Evolutionary conservation across 2,797 vertebrate genomes (phyloP).

Genomic region (Falco concolor): DNA sequence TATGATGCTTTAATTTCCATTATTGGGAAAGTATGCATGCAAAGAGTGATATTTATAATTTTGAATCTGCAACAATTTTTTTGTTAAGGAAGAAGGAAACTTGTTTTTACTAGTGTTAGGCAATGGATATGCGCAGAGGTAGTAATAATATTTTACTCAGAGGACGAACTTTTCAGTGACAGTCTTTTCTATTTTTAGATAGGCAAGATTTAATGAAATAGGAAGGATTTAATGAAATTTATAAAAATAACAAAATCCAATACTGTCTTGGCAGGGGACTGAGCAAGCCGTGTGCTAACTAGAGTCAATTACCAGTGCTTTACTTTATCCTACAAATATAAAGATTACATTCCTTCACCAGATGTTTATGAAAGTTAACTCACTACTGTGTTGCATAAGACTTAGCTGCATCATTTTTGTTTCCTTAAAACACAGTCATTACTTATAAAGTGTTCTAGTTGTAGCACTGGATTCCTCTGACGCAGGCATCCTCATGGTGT

Average conservation of each 20-base stretch:
- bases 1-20: neutral
- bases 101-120: neutral
- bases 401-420: neutral
- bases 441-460: neutral
- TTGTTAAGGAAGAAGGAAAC: neutral
- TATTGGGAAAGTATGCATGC: neutral
- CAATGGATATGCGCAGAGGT: neutral
- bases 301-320: neutral
- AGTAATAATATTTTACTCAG: neutral
- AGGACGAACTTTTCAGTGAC: neutral
- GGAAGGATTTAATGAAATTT: neutral
- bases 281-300: neutral
- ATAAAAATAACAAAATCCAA: neutral
- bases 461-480: neutral
- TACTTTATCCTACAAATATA: neutral
- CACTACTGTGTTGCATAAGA: neutral
- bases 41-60: neutral
- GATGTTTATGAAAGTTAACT: neutral
- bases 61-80: neutral
- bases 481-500: neutral
- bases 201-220: neutral
- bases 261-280: neutral
- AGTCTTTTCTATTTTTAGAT: neutral
- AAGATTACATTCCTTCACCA: neutral
- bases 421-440: neutral